A percentile compares a stretch with the other conserved stretches of the same genome.
Conservation (phyloP, 2,113 vertebrate genomes). For the Hippoglossus stenolepis region DNA sequence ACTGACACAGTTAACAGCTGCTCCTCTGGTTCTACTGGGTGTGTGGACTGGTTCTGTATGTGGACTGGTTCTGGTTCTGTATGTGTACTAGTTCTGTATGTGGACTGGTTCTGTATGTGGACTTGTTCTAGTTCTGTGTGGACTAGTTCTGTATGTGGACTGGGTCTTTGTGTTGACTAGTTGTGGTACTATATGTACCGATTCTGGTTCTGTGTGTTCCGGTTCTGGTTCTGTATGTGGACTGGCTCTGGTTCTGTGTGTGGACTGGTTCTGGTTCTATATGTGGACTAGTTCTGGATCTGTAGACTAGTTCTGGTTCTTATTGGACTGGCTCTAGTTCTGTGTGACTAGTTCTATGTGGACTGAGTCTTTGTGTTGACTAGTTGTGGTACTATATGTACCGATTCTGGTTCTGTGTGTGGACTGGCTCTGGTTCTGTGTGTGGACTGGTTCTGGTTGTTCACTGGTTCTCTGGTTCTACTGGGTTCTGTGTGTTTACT, state of each 20-base stretch:
- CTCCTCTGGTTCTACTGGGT: background rate
- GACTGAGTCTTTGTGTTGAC: too few species aligned
- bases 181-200: too few species aligned
- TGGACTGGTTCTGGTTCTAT: background rate
- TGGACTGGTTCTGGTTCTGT: background rate
- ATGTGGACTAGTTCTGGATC: too few species aligned
- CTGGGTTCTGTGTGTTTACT: too few species aligned
- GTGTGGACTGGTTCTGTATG: background rate
- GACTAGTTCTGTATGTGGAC: background rate
- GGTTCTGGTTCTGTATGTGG: too few species aligned
- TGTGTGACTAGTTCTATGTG: too few species aligned
- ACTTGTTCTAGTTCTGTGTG: background rate
- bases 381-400: too few species aligned
- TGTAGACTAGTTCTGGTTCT: too few species aligned
- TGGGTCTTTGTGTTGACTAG: background rate
- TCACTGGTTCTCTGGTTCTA: background rate
- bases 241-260: too few species aligned
- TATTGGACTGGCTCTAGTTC: too few species aligned
- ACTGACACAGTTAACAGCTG: background rate
- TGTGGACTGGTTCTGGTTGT: background rate
- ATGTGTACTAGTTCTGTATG: background rate
- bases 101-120: too few species aligned
- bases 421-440: background rate
- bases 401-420: background rate
- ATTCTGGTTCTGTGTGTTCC: too few species aligned